A percentile compares a stretch with the other conserved stretches of the same genome.
Evolutionary conservation across 1,140 invertebrate species (phyloP).

Genomic region (Rhyzopertha dominica): DNA sequence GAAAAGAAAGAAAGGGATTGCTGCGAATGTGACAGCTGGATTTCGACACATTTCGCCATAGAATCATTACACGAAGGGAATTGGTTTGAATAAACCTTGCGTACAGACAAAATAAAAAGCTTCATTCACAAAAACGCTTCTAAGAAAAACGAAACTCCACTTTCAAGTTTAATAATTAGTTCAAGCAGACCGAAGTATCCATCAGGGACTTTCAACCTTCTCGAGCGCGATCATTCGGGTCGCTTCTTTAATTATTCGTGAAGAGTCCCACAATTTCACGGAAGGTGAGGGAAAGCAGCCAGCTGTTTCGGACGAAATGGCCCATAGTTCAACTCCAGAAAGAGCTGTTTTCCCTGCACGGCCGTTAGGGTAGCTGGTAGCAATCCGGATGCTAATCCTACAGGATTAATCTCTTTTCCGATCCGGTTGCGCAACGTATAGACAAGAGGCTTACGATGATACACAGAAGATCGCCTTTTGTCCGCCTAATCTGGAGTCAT

Average conservation of each 20-base stretch:
- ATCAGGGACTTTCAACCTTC: too few species aligned
- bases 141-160: too few species aligned
- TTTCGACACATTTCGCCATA: too few species aligned
- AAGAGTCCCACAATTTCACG: conserved; percentile 2
- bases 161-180: too few species aligned
- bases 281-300: background rate
- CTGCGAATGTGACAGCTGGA: too few species aligned
- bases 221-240: too few species aligned
- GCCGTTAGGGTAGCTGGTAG: conserved; percentile 6
- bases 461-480: conserved; percentile 2
- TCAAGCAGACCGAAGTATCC: too few species aligned
- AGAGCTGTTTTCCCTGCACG: background rate
- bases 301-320: background rate
- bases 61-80: too few species aligned
- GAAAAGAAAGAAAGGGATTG: too few species aligned
- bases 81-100: too few species aligned
- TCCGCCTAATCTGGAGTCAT: conserved; percentile 2
- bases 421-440: background rate
- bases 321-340: conserved; percentile 7
- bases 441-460: background rate
- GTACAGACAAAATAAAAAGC: too few species aligned
- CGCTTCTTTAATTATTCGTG: background rate
- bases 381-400: conserved; percentile 21
- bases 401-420: conserved; percentile 23
- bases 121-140: too few species aligned